Evolutionary conservation across 2,113 vertebrate species (phyloP), one percentile per base, ranked within the genome.

Genomic region (Atractosteus spatula): DNA sequence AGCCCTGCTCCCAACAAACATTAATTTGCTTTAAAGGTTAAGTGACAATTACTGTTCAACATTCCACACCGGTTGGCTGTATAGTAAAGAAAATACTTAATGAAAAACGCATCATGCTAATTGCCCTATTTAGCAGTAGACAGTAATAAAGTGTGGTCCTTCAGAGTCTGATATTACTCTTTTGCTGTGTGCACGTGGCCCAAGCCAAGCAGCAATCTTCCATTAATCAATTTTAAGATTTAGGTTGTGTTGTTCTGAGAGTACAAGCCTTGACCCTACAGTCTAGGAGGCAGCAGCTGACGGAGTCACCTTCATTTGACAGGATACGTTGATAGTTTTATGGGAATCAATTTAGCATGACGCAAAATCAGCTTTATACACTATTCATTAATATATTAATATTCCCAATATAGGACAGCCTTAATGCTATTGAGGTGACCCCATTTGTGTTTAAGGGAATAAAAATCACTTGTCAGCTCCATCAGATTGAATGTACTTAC

Each of bases 391-490:
- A 81, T 83, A 80, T 73, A 79, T 82, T 79, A 79, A 77, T 82
- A 74, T 74, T 79, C 61, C 70, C 63, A 41, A 84, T 84, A 77
- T 77, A 87, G 82, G 83, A 70, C 70, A 14, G 55, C 74, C 42
- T 73, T 62, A 62, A 65, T 64, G 59, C 73, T 78, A 70, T 77
- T 47, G 72, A 68, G 78, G 77, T 84, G 78, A 84, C 85, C 82
- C 77, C 79, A 78, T 87, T 88, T 77, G 85, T 85, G 84, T 88
- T 81, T 74, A 69, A 71, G 82, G 64, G 80, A 81, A 87, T 80
- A 77, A 81, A 86, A 79, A 79, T 82, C 2, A 3, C 72, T 73
- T 11, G 59, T 66, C 71, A 71, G 68, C n/a, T 55, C 44, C 45
- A 41, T 74, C 47, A 41, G 67, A 64, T 74, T 69, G 62, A 69